These are phyloP conservation scores for Patagioenas fasciata DNA, from an alignment of 2,113 vertebrate species.

Conservation along the genomic window DNA sequence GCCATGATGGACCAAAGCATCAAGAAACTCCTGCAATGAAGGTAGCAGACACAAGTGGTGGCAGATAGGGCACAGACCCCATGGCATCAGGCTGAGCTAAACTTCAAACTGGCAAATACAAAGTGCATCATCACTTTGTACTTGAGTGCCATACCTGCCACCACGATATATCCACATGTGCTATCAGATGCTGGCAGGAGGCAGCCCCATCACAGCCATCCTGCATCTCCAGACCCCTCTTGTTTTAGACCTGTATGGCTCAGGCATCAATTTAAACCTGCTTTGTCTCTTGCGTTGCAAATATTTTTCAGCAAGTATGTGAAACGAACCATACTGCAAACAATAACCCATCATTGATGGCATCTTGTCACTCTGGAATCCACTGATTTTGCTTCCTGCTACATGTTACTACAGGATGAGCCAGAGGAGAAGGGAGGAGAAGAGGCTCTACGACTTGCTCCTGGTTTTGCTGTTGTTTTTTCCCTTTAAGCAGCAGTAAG, in stretches of 20 bases:
- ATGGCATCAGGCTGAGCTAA: not conserved
- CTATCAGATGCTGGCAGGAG: not conserved
- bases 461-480: not conserved
- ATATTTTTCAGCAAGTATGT: not conserved
- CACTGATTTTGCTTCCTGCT: not conserved
- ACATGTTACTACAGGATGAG: not conserved
- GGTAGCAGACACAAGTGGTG: not conserved
- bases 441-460: not conserved
- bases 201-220: not conserved
- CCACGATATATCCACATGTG: not conserved
- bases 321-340: not conserved
- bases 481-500: not conserved
- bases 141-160: not conserved
- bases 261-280: not conserved
- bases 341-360: not conserved
- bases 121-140: not conserved
- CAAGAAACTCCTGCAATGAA: not conserved
- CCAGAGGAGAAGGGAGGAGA: not conserved
- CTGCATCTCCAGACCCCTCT: not conserved
- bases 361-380: not conserved
- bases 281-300: not conserved
- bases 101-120: not conserved
- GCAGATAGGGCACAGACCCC: not conserved
- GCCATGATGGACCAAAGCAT: not conserved
- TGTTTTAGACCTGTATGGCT: not conserved